Conservation (phyloP, 2,113 vertebrate species). For the Dendropsophus ebraccatus region DNA sequence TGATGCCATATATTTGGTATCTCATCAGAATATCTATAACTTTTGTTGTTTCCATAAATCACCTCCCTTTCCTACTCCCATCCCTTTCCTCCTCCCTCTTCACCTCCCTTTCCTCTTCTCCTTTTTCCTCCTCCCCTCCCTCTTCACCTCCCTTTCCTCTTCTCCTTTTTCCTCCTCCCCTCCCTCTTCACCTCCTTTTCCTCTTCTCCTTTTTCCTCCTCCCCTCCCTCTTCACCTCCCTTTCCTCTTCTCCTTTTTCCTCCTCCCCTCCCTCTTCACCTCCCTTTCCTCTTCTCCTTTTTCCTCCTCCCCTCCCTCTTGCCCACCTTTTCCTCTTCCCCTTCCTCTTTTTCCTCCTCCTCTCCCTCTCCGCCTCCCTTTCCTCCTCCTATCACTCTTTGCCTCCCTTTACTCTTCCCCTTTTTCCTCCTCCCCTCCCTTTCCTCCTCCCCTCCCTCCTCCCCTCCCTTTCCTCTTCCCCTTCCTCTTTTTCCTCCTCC, state of each 20-base stretch:
- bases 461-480: neutral
- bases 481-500: neutral
- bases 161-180: neutral
- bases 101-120: too few species aligned
- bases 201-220: neutral
- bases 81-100: too few species aligned
- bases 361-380: neutral
- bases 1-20: too few species aligned
- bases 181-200: neutral
- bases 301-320: too few species aligned
- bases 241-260: neutral
- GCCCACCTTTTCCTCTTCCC: too few species aligned
- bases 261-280: neutral
- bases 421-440: too few species aligned
- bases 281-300: neutral
- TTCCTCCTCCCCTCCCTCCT: neutral
- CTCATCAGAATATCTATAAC: too few species aligned
- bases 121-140: too few species aligned
- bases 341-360: neutral
- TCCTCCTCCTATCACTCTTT: neutral
- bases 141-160: too few species aligned
- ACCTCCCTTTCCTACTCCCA: too few species aligned
- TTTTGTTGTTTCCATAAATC: too few species aligned
- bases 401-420: neutral
- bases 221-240: neutral